Conservation (phyloP, 1,140 invertebrate species). For the Campoletis sonorensis region DNA sequence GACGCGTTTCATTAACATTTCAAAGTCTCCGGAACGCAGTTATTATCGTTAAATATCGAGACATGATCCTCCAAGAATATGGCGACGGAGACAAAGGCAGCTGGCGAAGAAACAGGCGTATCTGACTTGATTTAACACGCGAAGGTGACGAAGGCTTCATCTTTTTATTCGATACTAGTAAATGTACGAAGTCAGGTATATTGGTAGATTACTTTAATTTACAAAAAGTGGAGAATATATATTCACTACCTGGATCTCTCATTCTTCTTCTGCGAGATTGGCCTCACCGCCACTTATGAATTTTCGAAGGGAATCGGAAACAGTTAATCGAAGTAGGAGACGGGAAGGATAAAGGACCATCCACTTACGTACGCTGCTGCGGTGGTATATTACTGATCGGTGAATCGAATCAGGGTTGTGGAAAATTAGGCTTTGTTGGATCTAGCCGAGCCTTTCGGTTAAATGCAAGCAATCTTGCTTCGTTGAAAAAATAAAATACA, state of each 20-base stretch:
- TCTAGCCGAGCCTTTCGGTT: neutral
- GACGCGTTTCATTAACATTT: slow-evolving; percentile 55
- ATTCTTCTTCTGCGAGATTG: neutral
- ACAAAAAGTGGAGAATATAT: slow-evolving; percentile 13
- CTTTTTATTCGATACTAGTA: neutral
- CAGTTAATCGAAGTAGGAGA: slow-evolving; percentile 33
- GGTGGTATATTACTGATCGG: slow-evolving; percentile 26
- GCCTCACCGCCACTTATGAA: slow-evolving; percentile 26
- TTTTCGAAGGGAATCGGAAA: slow-evolving; percentile 37
- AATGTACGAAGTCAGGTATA: slow-evolving; percentile 16
- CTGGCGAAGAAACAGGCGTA: neutral
- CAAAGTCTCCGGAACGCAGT: slow-evolving; percentile 46
- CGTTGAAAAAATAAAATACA: slow-evolving; percentile 7
- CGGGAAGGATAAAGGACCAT: slow-evolving; percentile 2
- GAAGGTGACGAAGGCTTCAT: neutral
- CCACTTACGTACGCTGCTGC: slow-evolving; percentile 23
- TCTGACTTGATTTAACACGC: neutral
- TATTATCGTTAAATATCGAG: slow-evolving; percentile 45
- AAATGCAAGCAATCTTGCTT: neutral
- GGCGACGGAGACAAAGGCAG: slow-evolving; percentile 13
- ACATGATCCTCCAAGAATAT: slow-evolving; percentile 30
- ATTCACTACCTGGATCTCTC: slow-evolving; percentile 13
- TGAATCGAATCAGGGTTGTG: slow-evolving; percentile 38
- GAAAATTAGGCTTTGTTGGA: slow-evolving; percentile 25
- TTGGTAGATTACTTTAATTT: slow-evolving; percentile 38